Percentiles rank a stretch among this genome's conserved stretches.
These are phyloP conservation scores for Chaetops frenatus DNA, from an alignment of 2,113 vertebrate genomes.

Conservation along the genomic window DNA sequence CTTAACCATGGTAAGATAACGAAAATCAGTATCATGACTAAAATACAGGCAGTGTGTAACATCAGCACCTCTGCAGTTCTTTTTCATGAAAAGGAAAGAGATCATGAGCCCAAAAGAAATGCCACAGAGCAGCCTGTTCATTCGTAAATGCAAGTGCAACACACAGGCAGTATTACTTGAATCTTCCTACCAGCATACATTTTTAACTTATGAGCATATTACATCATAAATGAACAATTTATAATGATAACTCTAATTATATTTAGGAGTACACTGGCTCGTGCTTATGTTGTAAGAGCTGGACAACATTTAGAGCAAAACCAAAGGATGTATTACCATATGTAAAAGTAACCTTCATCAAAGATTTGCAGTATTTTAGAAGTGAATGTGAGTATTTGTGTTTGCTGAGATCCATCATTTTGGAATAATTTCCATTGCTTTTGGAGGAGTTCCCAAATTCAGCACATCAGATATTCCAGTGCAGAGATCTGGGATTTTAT, in stretches of 20 bases:
- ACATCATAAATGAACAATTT: conserved; percentile 16
- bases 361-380: background rate
- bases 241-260: background rate
- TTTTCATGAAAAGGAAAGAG: background rate
- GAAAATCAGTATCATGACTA: background rate
- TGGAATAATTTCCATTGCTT: background rate
- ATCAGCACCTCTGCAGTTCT: background rate
- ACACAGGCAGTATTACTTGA: background rate
- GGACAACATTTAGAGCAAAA: background rate
- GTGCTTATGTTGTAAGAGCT: conserved; percentile 9
- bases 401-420: background rate
- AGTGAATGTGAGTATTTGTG: background rate
- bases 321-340: background rate
- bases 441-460: background rate
- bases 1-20: conserved; percentile 88
- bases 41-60: background rate
- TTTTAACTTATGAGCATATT: background rate
- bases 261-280: conserved; percentile 20
- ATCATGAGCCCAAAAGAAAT: background rate
- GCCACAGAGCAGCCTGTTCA: background rate
- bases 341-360: background rate
- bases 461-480: background rate
- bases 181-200: background rate
- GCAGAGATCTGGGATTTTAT: background rate
- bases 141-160: background rate